A percentile compares a stretch with the other conserved stretches of the same genome.
Conservation (phyloP, 2,113 vertebrate species). For the Paradoxurus hermaphroditus region DNA sequence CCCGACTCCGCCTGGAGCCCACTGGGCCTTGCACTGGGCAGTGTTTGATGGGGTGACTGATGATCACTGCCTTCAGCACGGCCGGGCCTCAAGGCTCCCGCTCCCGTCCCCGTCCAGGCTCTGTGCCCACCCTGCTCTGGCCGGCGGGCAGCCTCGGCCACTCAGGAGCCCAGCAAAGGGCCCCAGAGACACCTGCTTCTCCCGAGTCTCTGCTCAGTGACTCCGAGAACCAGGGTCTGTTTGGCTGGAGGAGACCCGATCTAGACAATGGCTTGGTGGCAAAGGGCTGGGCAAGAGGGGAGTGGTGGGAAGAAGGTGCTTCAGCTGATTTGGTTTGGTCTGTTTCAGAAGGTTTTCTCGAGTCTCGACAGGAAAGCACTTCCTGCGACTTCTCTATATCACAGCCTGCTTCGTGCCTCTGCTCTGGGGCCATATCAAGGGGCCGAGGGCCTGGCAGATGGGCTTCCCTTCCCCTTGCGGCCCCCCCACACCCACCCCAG, state of each 20-base stretch:
- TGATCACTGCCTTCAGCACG: neutral
- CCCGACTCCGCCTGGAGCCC: neutral
- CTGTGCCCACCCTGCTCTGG: too few species aligned
- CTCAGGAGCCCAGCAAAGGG: neutral
- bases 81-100: neutral
- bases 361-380: neutral
- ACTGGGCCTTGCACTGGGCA: neutral
- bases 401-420: neutral
- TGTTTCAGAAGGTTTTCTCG: neutral
- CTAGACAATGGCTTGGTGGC: neutral
- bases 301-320: neutral
- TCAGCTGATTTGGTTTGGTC: neutral
- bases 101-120: neutral
- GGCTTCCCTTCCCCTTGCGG: neutral
- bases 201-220: rapidly evolving
- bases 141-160: neutral
- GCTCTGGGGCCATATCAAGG: neutral
- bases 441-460: neutral
- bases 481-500: neutral
- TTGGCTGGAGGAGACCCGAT: neutral
- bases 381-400: neutral
- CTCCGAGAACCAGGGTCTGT: neutral
- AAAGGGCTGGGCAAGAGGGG: neutral
- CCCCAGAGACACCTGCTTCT: neutral
- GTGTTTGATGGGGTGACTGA: neutral